Percentiles rank a stretch among this genome's conserved stretches.
Conservation (phyloP, 1,140 invertebrate species). For the Drosophila trapezifrons region DNA sequence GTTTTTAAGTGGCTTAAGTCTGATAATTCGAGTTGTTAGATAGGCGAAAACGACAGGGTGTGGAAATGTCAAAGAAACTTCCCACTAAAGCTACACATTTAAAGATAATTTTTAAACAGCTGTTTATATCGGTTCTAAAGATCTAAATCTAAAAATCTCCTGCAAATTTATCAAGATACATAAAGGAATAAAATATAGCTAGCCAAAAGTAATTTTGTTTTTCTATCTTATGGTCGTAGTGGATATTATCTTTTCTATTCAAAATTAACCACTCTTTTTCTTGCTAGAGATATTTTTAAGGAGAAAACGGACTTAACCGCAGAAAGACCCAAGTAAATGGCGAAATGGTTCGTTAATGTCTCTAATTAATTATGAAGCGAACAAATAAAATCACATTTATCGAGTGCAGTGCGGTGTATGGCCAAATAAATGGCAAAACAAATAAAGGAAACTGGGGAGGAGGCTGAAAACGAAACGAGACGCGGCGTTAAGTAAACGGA, state of each 20-base stretch:
- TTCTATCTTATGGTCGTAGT: neutral
- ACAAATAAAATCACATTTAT: slow-evolving; percentile 44
- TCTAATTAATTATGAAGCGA: slow-evolving; percentile 65
- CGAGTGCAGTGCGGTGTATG: slow-evolving; percentile 49
- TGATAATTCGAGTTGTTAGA: neutral
- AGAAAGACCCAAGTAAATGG: slow-evolving; percentile 57
- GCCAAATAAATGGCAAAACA: slow-evolving; percentile 60
- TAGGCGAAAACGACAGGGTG: neutral
- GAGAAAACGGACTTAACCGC: slow-evolving; percentile 38
- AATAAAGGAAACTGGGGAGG: slow-evolving; percentile 28
- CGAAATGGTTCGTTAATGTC: slow-evolving; percentile 75
- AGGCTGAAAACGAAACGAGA: slow-evolving; percentile 20
- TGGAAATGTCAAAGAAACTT: neutral
- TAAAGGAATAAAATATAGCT: too few relatives aligned
- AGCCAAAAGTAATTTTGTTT: neutral
- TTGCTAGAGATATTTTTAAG: slow-evolving; percentile 16
- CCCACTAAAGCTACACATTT: neutral
- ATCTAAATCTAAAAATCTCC: too few relatives aligned
- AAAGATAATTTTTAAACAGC: too few relatives aligned
- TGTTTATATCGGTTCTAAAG: too few relatives aligned
- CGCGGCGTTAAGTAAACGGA: slow-evolving; percentile 56
- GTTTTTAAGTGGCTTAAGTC: neutral
- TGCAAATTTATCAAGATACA: too few relatives aligned
- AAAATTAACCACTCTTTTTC: neutral
- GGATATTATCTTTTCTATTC: neutral